Evolutionary conservation across 2,797 vertebrate species (phyloP).

Genomic region (Hypotaenidia okinawae): DNA sequence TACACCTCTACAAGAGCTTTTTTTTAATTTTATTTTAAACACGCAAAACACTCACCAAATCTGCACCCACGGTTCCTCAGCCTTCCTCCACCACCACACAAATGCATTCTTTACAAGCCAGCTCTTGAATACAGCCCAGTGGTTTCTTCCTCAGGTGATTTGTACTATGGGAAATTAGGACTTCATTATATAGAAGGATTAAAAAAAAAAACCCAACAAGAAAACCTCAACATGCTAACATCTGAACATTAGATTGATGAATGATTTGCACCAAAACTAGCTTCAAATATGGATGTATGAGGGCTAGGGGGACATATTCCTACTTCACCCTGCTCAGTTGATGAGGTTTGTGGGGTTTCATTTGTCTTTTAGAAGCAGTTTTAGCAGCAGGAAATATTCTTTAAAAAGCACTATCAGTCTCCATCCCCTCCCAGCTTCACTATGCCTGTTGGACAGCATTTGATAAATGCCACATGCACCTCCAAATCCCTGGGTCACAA

Average conservation of each 20-base stretch:
- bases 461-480: neutral
- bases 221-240: too few relatives aligned
- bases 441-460: neutral
- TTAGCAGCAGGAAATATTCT: neutral
- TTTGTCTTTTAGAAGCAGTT: neutral
- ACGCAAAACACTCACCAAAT: conserved; percentile 18
- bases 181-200: neutral
- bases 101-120: neutral
- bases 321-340: neutral
- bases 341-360: neutral
- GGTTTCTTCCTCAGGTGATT: neutral
- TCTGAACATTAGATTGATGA: neutral
- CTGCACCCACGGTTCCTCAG: neutral
- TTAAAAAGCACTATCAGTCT: neutral
- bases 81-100: neutral
- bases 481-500: neutral
- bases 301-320: neutral
- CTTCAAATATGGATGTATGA: neutral
- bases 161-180: neutral
- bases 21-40: neutral
- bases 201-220: neutral
- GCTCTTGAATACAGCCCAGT: neutral
- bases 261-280: neutral
- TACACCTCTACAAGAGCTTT: neutral
- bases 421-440: neutral